Base-by-base conservation (phyloP, 1,140 invertebrate species). In the Chrysopa pallens region DNA sequence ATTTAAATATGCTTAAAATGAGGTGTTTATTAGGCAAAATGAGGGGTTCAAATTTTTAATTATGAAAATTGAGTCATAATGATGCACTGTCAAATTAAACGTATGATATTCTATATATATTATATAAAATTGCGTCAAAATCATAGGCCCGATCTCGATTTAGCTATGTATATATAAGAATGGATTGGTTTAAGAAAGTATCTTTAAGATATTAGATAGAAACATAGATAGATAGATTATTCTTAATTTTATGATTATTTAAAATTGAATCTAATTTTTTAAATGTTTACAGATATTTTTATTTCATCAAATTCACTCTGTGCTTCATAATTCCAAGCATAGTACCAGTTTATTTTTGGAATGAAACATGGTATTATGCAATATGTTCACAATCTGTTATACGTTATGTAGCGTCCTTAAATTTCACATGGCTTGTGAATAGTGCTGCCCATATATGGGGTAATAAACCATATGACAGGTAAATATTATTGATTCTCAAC, bases 401-500 rank as follows among this genome's bases (percentile, higher is more conserved):
- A 15, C 67, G 82, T 44, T 85, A 84, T 53, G 66, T 67, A 1
- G 15, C 78, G 0, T 70, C 70, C 1, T 66, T 93, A 8, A 78
- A 94, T 58, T 63, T 73, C 31, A 93, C 89, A 0, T 93, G 88
- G 87, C 64, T 84, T 5, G 85, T 93, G 5, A 94, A 93, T 63
- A 85, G 80, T 44, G 78, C 74, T 1, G 87, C 87, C 3, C 87
- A 92, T 56, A 73, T 80, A 38, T 80, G 70, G 70, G 78, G 78
- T 40, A 74, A 67, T 40, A 70, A 67, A 48, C 74, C 74, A 4
- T 77, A 72, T 47, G 74, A 78, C 46, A 67, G 67, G 74, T 77
- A 53, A 69, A 69, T 61, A 29, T 43, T 8, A 40, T 40, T n/a
- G n/a, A n/a, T n/a, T n/a, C n/a, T n/a, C n/a, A n/a, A n/a, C n/a